Conservation (phyloP, 2,113 vertebrate species). For the Corythoichthys haematopterus region DNA sequence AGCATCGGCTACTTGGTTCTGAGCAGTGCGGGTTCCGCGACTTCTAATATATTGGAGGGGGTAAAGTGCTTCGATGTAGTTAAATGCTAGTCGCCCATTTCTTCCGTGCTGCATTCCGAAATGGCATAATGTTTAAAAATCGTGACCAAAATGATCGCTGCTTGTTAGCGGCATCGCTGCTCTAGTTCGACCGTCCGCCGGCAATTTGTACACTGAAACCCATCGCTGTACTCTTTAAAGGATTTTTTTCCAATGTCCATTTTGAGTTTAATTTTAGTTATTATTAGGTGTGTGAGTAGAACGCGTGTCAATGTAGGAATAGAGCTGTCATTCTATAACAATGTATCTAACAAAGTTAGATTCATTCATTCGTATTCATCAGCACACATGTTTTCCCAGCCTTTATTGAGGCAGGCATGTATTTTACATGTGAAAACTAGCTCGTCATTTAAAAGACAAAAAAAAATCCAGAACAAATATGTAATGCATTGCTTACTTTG, state of each 20-base stretch:
- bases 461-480: not conserved
- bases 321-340: not conserved
- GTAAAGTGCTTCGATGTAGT: not conserved
- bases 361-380: not conserved
- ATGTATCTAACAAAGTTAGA: not conserved
- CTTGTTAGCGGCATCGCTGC: conserved; percentile 45
- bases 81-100: conserved; percentile 3
- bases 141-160: conserved; percentile 35
- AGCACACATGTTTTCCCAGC: too few species aligned
- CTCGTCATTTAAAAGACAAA: not conserved
- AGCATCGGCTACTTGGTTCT: conserved; percentile 36
- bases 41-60: not conserved
- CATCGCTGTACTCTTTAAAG: conserved; percentile 2
- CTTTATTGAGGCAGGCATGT: not conserved
- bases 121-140: not conserved
- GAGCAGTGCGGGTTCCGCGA: conserved; percentile 2
- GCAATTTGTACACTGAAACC: conserved; percentile 32
- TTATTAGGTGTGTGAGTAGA: not conserved
- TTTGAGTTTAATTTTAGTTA: not conserved
- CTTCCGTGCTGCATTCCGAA: not conserved
- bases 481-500: not conserved
- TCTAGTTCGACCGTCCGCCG: conserved; percentile 46
- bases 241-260: not conserved
- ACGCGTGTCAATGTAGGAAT: not conserved
- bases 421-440: not conserved